A percentile compares a stretch with the other conserved stretches of the same genome.
phyloP scores from a whole-genome alignment of 2,113 vertebrate species.

The Stegostoma tigrinum region DNA sequence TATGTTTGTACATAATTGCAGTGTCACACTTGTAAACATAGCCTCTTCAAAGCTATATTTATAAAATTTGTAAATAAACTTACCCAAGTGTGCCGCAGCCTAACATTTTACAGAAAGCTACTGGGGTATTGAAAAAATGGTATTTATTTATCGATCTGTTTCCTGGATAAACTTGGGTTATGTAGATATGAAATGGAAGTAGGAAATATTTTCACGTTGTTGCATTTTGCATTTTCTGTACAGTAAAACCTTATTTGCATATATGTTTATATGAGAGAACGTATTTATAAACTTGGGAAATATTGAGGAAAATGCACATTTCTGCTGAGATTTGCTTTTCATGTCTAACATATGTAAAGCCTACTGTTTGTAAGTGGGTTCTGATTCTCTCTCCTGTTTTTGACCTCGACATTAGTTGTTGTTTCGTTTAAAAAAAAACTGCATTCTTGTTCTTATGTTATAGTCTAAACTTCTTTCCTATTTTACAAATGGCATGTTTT shows the following conservation, averaged over 20 bases:
- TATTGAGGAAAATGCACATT: background rate
- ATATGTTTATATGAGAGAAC: constrained; percentile 21
- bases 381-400: background rate
- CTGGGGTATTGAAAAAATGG: background rate
- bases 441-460: background rate
- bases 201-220: constrained; percentile 17
- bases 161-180: constrained; percentile 22
- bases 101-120: background rate
- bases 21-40: background rate
- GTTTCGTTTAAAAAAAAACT: background rate
- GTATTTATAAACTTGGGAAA: constrained; percentile 32
- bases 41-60: constrained; percentile 25
- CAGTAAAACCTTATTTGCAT: constrained; percentile 21
- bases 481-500: background rate
- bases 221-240: constrained; percentile 31
- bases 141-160: constrained; percentile 17
- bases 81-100: background rate
- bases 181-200: constrained; percentile 15
- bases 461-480: background rate
- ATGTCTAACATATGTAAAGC: background rate
- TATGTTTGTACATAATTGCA: background rate
- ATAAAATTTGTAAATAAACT: constrained; percentile 14
- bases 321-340: background rate
- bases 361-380: background rate
- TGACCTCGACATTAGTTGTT: background rate